Percentiles rank a stretch among this genome's conserved stretches.
Conservation (phyloP, 2,888 invertebrate genomes). For the Ormyrus pomaceus region DNA sequence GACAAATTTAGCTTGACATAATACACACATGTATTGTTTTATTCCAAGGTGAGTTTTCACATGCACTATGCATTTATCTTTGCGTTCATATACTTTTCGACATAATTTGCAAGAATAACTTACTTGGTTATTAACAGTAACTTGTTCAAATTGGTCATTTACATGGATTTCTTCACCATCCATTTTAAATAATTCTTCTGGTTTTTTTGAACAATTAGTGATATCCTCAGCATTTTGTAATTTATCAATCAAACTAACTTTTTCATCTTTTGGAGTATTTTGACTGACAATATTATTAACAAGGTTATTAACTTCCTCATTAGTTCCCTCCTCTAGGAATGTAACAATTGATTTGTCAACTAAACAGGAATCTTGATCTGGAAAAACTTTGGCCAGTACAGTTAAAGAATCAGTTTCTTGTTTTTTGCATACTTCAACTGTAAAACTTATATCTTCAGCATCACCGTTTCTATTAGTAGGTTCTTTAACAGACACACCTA, state of each 20-base stretch:
- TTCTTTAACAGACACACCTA: constrained; percentile 72
- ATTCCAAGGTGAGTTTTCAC: constrained; percentile 74
- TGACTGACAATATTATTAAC: constrained; percentile 67
- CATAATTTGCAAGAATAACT: constrained; percentile 72
- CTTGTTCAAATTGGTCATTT: constrained; percentile 72
- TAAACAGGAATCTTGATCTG: constrained; percentile 72
- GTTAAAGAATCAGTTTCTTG: constrained; percentile 62
- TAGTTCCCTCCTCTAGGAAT: constrained; percentile 68
- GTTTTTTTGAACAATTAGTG: constrained; percentile 66
- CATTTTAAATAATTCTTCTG: constrained; percentile 70
- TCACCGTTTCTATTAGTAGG: constrained; percentile 67
- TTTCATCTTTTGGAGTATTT: constrained; percentile 62
- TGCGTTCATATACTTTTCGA: constrained; percentile 71
- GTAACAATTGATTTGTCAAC: constrained; percentile 70
- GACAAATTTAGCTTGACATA: constrained; percentile 73
- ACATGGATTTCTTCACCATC: constrained; percentile 73
- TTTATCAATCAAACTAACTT: constrained; percentile 61
- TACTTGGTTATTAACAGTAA: constrained; percentile 67
- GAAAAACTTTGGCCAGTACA: constrained; percentile 72
- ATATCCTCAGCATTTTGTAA: constrained; percentile 68
- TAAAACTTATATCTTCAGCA: constrained; percentile 73
- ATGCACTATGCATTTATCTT: constrained; percentile 73
- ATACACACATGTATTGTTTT: constrained; percentile 72
- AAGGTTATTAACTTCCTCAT: constrained; percentile 69
- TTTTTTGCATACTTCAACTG: constrained; percentile 71